Evolutionary conservation across 2,888 invertebrate genomes (phyloP).

Genomic region (Chloroclystis v-ata): DNA sequence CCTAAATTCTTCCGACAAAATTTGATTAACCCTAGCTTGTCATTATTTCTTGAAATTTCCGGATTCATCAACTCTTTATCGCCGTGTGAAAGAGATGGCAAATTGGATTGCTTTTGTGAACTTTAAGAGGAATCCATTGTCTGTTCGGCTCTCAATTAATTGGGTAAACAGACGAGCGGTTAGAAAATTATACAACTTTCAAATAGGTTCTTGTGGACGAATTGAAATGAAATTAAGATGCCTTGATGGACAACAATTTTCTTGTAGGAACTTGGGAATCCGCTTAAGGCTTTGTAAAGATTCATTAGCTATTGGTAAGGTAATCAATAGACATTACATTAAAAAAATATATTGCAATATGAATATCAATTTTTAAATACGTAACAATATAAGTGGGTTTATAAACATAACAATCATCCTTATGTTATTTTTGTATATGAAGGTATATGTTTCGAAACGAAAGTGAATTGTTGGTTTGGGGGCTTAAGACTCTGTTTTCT

Average conservation of each 20-base stretch:
- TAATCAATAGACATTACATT: no score
- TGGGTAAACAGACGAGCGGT: conserved; percentile 41
- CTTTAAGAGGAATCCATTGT: conserved; percentile 48
- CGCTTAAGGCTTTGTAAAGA: background rate
- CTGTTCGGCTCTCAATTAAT: conserved; percentile 44
- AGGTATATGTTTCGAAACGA: no score
- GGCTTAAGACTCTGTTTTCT: no score
- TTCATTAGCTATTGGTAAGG: no score
- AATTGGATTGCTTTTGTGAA: conserved; percentile 51
- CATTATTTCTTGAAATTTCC: conserved; percentile 52
- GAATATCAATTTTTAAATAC: no score
- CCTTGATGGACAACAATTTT: background rate
- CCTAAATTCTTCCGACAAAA: conserved; percentile 56
- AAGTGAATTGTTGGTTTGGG: no score
- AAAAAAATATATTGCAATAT: no score
- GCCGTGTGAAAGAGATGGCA: conserved; percentile 34
- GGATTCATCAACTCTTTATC: conserved; percentile 29
- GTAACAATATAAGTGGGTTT: background rate
- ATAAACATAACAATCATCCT: background rate
- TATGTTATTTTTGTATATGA: no score
- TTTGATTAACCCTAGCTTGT: conserved; percentile 70
- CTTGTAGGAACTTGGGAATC: background rate
- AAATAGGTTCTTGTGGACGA: conserved; percentile 2
- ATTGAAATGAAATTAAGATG: conserved; percentile 1
- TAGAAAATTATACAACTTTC: conserved; percentile 31